Conservation (phyloP, 2,113 vertebrate genomes). For the Corydoras maculifer region DNA sequence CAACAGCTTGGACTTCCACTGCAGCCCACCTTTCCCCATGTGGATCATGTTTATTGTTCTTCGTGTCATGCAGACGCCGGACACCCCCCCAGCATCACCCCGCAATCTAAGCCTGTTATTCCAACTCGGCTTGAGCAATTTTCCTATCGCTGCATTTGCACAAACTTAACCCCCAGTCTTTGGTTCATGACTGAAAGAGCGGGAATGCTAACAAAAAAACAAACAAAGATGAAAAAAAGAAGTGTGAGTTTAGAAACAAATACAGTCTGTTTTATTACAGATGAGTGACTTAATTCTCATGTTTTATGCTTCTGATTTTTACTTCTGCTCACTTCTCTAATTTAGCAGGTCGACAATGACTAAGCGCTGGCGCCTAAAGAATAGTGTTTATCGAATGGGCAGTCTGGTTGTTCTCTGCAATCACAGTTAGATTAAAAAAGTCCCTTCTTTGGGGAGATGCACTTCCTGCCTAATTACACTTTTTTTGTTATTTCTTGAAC, state of each 20-base stretch:
- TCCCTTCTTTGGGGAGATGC: slow-evolving; percentile 3
- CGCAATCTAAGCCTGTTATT: slow-evolving; percentile 48
- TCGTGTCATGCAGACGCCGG: slow-evolving; percentile 49
- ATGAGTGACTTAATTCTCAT: slow-evolving; percentile 19
- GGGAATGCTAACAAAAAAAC: background rate
- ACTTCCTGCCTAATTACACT: slow-evolving; percentile 24
- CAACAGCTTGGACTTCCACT: slow-evolving; percentile 42
- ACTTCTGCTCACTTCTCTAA: background rate
- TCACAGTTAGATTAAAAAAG: slow-evolving; percentile 19
- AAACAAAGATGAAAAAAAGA: slow-evolving; percentile 27
- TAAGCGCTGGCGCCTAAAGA: background rate
- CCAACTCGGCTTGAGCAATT: slow-evolving; percentile 46
- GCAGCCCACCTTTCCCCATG: slow-evolving; percentile 44
- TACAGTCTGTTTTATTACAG: background rate
- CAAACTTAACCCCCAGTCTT: slow-evolving; percentile 48
- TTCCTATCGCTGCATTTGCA: slow-evolving; percentile 51
- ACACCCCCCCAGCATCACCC: slow-evolving; percentile 33
- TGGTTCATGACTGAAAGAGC: background rate
- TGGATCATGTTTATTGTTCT: slow-evolving; percentile 57
- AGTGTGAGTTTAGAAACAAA: slow-evolving; percentile 16
- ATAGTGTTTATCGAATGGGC: background rate
- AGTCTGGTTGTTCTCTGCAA: background rate
- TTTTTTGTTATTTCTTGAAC: background rate
- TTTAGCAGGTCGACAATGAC: background rate
- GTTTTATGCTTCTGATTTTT: background rate